Conservation (phyloP, 2,888 invertebrate species). For the Pharmacophagus antenor region DNA sequence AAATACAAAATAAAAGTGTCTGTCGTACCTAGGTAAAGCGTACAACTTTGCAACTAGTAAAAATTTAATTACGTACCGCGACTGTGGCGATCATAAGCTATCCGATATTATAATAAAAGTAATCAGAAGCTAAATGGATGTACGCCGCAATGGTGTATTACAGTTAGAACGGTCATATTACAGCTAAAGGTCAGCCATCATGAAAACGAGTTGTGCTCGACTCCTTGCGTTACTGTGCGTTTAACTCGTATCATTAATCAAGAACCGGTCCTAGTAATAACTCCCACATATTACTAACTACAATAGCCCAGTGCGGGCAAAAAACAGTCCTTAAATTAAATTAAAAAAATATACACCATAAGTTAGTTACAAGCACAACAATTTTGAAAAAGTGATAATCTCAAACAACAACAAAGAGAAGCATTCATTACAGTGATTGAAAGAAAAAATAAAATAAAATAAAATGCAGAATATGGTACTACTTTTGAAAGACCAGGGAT, state of each 20-base stretch:
- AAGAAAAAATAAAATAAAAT: no score
- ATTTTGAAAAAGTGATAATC: no score
- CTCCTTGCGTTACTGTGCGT: conserved; percentile 35
- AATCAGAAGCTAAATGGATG: conserved; percentile 25
- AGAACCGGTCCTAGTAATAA: conserved; percentile 39
- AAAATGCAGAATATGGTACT: no score
- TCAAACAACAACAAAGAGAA: no score
- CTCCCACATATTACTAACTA: conserved; percentile 15
- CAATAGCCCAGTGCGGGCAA: conserved; percentile 1
- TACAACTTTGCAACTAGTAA: conserved; percentile 8
- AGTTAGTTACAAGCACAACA: no score
- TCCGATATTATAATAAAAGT: conserved; percentile 21
- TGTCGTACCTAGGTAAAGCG: background rate
- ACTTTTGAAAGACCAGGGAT: no score
- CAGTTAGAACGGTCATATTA: conserved; percentile 39
- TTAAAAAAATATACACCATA: no score
- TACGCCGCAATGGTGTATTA: conserved; percentile 26
- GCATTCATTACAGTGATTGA: no score
- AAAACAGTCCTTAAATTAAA: background rate
- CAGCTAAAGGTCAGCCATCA: conserved; percentile 41
- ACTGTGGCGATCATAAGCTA: conserved; percentile 14
- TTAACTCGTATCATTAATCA: conserved; percentile 39
- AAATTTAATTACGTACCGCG: conserved; percentile 10
- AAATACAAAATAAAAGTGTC: no score
- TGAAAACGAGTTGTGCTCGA: conserved; percentile 34